Conservation (phyloP, 2,888 invertebrate genomes). For the Epistrophella euchroma region DNA sequence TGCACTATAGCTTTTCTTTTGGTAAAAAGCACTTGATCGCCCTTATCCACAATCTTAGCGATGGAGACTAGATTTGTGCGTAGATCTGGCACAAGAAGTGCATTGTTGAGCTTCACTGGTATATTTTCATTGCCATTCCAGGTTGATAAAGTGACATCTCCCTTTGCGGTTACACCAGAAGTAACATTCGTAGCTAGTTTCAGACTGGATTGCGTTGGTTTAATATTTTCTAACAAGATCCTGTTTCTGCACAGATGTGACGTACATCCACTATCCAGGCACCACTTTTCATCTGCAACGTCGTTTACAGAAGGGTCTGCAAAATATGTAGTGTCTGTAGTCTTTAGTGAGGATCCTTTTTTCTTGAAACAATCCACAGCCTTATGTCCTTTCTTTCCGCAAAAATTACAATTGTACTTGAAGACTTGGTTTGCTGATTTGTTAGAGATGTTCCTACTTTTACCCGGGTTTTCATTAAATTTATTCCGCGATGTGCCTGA, state of each 20-base stretch:
- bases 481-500: not conserved
- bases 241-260: slow-evolving; percentile 61
- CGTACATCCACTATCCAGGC: slow-evolving; percentile 55
- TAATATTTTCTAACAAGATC: slow-evolving; percentile 29
- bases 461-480: not conserved
- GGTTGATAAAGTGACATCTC: slow-evolving; percentile 8
- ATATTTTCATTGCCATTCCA: slow-evolving; percentile 21
- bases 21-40: slow-evolving; percentile 46
- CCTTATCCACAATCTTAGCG: slow-evolving; percentile 67
- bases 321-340: slow-evolving; percentile 1
- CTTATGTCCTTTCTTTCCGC: slow-evolving; percentile 29
- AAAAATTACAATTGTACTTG: slow-evolving; percentile 38
- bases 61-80: slow-evolving; percentile 66
- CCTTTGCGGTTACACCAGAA: slow-evolving; percentile 35
- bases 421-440: slow-evolving; percentile 18
- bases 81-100: slow-evolving; percentile 41
- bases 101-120: slow-evolving; percentile 5
- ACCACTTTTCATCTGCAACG: slow-evolving; percentile 24
- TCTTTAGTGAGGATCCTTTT: not conserved
- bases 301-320: not conserved
- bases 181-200: slow-evolving; percentile 59
- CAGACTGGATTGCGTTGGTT: slow-evolving; percentile 43
- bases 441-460: not conserved
- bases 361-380: slow-evolving; percentile 46
- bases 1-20: not conserved